Conservation (phyloP, 2,888 invertebrate genomes). For the Nomada hirtipes region DNA sequence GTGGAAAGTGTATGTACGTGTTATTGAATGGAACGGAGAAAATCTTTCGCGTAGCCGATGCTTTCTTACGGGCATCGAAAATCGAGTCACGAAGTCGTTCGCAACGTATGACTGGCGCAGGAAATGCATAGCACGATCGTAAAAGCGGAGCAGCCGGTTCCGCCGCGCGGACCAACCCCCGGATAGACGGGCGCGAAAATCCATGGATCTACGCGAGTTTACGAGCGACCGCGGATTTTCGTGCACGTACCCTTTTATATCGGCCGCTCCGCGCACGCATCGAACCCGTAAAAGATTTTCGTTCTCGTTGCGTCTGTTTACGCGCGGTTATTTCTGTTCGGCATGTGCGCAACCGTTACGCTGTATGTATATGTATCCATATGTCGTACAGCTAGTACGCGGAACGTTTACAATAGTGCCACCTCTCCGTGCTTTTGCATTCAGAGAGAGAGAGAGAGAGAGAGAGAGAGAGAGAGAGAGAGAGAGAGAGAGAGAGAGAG, state of each 20-base stretch:
- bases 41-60: background rate
- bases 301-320: conserved; percentile 56
- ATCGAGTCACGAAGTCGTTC: conserved; percentile 64
- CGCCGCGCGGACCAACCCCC: conserved; percentile 22
- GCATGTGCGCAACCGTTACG: conserved; percentile 70
- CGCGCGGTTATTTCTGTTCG: conserved; percentile 77
- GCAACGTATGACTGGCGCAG: conserved; percentile 51
- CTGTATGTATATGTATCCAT: conserved; percentile 71
- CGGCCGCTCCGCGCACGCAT: conserved; percentile 52
- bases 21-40: conserved; percentile 6
- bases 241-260: conserved; percentile 35
- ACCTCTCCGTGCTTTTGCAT: conserved; percentile 53
- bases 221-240: conserved; percentile 66
- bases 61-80: conserved; percentile 15
- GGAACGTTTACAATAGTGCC: conserved; percentile 77
- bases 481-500: background rate
- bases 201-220: conserved; percentile 57
- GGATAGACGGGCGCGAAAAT: conserved; percentile 60
- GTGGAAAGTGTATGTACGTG: background rate
- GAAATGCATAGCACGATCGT: conserved; percentile 57
- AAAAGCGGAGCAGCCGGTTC: conserved; percentile 45
- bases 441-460: conserved; percentile 19
- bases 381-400: conserved; percentile 75
- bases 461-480: too few species aligned
- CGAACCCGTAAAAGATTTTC: conserved; percentile 73